Conservation (phyloP, 2,113 vertebrate species). For the Menura novaehollandiae region DNA sequence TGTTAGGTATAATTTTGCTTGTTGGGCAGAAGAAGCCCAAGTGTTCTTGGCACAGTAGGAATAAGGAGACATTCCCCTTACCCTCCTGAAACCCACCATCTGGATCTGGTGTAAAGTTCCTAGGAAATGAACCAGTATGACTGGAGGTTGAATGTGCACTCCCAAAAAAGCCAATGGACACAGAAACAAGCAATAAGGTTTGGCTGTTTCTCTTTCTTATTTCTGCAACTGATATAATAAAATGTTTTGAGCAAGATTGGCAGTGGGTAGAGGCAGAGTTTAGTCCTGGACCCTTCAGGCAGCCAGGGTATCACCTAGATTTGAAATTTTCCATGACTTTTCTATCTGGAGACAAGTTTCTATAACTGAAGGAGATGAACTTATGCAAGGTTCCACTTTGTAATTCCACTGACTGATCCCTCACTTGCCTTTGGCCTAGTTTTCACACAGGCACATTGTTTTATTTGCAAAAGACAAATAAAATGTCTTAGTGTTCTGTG, state of each 20-base stretch:
- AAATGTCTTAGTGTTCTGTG: not conserved
- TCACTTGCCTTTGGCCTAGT: not conserved
- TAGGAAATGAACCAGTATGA: not conserved
- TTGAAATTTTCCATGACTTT: not conserved
- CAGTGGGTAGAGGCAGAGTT: not conserved
- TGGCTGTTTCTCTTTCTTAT: not conserved
- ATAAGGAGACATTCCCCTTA: not conserved
- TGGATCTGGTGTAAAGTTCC: not conserved
- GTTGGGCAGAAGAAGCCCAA: not conserved
- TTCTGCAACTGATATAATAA: not conserved
- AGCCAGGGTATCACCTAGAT: not conserved
- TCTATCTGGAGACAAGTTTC: not conserved
- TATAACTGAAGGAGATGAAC: not conserved
- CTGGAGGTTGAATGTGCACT: not conserved
- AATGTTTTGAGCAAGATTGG: not conserved
- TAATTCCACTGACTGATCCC: not conserved
- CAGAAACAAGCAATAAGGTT: not conserved
- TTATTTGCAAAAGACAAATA: not conserved
- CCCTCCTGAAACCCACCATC: not conserved
- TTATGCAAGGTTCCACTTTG: not conserved
- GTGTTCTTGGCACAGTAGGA: not conserved
- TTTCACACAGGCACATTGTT: not conserved
- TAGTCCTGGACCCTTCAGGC: not conserved
- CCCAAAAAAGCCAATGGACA: not conserved
- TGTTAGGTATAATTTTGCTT: not conserved